Conservation (phyloP, 2,797 vertebrate genomes). For the Mastacembelus armatus region DNA sequence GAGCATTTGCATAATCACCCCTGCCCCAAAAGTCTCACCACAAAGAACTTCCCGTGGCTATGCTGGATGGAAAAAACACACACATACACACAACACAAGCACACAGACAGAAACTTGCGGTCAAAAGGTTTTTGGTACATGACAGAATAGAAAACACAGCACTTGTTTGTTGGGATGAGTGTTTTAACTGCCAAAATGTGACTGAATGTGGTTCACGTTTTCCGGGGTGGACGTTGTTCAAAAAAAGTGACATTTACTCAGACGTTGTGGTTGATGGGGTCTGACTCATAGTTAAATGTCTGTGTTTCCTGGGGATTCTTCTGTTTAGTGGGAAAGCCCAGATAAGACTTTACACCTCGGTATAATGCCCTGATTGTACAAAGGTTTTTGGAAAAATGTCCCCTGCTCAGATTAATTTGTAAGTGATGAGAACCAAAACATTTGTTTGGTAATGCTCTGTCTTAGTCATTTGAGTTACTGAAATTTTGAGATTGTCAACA, state of each 20-base stretch:
- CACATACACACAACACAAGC: too few species aligned
- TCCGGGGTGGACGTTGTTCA: background rate
- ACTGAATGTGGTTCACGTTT: background rate
- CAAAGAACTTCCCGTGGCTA: conserved; percentile 4
- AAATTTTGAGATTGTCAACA: background rate
- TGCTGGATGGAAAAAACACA: background rate
- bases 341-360: background rate
- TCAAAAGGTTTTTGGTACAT: background rate
- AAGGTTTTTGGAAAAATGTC: background rate
- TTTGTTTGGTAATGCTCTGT: too few species aligned
- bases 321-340: conserved; percentile 7
- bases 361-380: background rate
- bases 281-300: conserved; percentile 1
- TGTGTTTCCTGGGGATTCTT: conserved; percentile 10
- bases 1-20: background rate
- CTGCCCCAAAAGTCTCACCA: background rate
- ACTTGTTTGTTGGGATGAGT: background rate
- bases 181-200: background rate
- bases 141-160: background rate
- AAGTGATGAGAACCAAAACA: background rate
- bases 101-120: background rate
- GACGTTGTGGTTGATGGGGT: background rate
- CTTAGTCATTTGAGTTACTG: background rate
- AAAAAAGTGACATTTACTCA: conserved; percentile 2
- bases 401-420: rapidly evolving